Conservation (phyloP, 2,113 vertebrate species). For the Stegostoma tigrinum region DNA sequence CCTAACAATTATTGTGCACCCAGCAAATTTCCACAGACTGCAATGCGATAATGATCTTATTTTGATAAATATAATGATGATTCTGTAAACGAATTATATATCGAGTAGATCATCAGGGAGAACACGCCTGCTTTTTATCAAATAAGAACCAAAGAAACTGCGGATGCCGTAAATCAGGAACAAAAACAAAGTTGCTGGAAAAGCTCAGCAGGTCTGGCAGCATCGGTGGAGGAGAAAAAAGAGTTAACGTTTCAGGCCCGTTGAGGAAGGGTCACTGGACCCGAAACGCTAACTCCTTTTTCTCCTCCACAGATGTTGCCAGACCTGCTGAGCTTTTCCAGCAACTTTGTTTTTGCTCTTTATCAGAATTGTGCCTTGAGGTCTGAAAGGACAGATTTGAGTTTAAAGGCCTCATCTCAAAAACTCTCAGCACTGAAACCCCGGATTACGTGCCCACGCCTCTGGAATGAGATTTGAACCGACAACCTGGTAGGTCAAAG, state of each 20-base stretch:
- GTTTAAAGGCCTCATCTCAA: background rate
- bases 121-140: background rate
- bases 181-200: too few species aligned
- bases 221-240: too few species aligned
- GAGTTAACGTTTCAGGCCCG: too few species aligned
- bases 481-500: background rate
- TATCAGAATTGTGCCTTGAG: background rate
- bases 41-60: background rate
- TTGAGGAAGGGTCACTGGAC: too few species aligned
- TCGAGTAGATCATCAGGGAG: background rate
- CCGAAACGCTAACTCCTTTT: too few species aligned
- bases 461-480: background rate
- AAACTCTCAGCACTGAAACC: background rate
- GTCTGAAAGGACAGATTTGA: background rate
- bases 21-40: background rate
- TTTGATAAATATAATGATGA: background rate
- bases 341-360: too few species aligned
- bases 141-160: too few species aligned
- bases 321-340: too few species aligned
- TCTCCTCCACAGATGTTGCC: too few species aligned
- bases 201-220: too few species aligned
- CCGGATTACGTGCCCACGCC: background rate
- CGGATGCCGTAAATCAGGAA: too few species aligned
- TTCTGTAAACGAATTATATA: background rate
- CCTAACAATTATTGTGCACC: background rate